Evolutionary conservation across 2,888 invertebrate species (phyloP).

Genomic region (Agriopis aurantiaria): DNA sequence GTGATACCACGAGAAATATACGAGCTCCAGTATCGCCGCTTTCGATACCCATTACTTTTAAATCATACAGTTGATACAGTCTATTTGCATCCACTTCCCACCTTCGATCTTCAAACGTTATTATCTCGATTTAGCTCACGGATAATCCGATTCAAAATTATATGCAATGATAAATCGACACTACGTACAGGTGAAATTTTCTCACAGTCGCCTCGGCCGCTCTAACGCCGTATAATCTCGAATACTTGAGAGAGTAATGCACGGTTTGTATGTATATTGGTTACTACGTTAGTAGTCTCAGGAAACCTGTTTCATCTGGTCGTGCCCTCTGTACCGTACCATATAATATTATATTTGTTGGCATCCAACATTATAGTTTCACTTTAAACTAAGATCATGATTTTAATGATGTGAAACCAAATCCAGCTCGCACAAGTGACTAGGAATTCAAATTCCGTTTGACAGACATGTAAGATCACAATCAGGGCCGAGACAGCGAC

Average conservation of each 20-base stretch:
- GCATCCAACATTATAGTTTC: constrained; percentile 73
- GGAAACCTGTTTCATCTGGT: constrained; percentile 77
- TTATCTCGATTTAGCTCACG: constrained; percentile 46
- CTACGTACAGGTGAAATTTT: constrained; percentile 79
- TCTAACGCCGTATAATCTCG: constrained; percentile 73
- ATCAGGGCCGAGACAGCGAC: constrained; percentile 48
- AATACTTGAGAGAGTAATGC: constrained; percentile 73
- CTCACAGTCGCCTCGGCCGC: constrained; percentile 70
- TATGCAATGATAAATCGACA: constrained; percentile 61
- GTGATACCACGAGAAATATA: constrained; percentile 72
- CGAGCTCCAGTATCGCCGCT: constrained; percentile 51
- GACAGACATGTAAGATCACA: constrained; percentile 48
- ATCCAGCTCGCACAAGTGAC: constrained; percentile 41
- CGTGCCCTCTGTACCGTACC: constrained; percentile 80
- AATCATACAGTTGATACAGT: constrained; percentile 39
- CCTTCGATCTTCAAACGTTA: constrained; percentile 43
- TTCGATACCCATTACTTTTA: constrained; percentile 62
- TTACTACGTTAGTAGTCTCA: constrained; percentile 81
- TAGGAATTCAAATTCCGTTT: constrained; percentile 38
- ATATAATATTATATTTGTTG: constrained; percentile 63
- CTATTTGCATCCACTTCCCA: constrained; percentile 45
- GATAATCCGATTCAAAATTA: constrained; percentile 51
- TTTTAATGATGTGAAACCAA: constrained; percentile 57
- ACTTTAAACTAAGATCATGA: constrained; percentile 71
- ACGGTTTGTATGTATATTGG: constrained; percentile 81